Evolutionary conservation across 2,888 invertebrate genomes (phyloP).

Genomic region (Papilio gigon): DNA sequence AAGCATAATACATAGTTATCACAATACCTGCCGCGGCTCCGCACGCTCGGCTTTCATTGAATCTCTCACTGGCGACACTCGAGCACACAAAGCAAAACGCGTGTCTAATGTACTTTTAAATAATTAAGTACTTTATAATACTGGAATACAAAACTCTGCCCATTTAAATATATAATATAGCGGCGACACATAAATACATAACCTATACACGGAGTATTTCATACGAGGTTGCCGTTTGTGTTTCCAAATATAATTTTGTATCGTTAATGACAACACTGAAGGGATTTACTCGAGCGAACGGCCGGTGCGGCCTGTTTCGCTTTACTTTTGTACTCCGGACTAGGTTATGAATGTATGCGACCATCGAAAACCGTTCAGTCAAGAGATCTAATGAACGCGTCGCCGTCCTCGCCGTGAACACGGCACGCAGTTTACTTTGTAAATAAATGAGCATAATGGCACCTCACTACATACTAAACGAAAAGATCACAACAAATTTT

Average conservation of each 20-base stretch:
- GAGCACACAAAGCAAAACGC: constrained; percentile 17
- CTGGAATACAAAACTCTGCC: neutral
- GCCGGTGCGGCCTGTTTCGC: too few relatives aligned
- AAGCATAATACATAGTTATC: constrained; percentile 79
- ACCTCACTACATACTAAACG: constrained; percentile 71
- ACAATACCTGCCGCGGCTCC: constrained; percentile 71
- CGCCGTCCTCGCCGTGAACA: constrained; percentile 58
- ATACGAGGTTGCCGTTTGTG: too few relatives aligned
- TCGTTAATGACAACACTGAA: too few relatives aligned
- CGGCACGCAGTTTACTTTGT: constrained; percentile 66
- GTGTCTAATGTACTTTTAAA: constrained; percentile 4
- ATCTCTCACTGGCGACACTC: constrained; percentile 56
- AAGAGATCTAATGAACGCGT: constrained; percentile 58
- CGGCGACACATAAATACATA: too few relatives aligned
- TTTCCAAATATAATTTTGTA: too few relatives aligned
- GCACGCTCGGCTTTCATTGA: constrained; percentile 60
- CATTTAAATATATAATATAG: neutral
- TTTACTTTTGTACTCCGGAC: too few relatives aligned
- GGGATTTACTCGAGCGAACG: too few relatives aligned
- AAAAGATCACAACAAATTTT: constrained; percentile 69
- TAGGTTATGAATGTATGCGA: too few relatives aligned
- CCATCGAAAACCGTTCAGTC: constrained; percentile 47
- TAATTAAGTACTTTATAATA: constrained; percentile 12
- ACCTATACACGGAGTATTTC: too few relatives aligned
- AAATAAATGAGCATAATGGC: constrained; percentile 73